Conservation (phyloP, 1,140 invertebrate species). For the Cyclargus thomasi region DNA sequence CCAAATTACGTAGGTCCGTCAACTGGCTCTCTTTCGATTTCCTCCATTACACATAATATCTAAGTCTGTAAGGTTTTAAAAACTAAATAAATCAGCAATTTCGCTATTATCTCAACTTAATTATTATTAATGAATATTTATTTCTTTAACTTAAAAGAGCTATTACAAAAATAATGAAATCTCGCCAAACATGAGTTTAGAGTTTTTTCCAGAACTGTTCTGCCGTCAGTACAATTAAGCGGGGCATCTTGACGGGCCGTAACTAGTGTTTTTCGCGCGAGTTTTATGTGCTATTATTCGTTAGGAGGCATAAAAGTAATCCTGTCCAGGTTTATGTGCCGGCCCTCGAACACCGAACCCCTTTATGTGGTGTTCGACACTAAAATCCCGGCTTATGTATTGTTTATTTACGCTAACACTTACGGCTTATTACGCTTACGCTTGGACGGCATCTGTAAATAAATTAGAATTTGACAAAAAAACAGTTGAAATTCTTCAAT, state of each 20-base stretch:
- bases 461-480: no score
- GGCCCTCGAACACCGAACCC: conserved; percentile 48
- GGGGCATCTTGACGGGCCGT: conserved; percentile 48
- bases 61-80: no score
- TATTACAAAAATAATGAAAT: no score
- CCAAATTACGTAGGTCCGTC: no score
- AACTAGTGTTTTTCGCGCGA: conserved; percentile 72
- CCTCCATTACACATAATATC: no score
- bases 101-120: no score
- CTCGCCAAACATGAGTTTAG: no score
- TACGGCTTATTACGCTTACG: conserved; percentile 7
- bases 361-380: conserved; percentile 60
- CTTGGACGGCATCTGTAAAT: background rate
- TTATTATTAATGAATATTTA: no score
- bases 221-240: conserved; percentile 35
- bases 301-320: conserved; percentile 67
- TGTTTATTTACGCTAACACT: conserved; percentile 46
- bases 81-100: no score
- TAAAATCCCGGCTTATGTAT: conserved; percentile 63
- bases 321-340: conserved; percentile 50
- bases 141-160: no score
- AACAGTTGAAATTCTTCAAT: no score
- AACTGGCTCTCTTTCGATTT: no score
- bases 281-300: conserved; percentile 74
- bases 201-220: conserved; percentile 18